Evolutionary conservation across 2,888 invertebrate genomes (phyloP).

Genomic region (Drosophila infuscata): DNA sequence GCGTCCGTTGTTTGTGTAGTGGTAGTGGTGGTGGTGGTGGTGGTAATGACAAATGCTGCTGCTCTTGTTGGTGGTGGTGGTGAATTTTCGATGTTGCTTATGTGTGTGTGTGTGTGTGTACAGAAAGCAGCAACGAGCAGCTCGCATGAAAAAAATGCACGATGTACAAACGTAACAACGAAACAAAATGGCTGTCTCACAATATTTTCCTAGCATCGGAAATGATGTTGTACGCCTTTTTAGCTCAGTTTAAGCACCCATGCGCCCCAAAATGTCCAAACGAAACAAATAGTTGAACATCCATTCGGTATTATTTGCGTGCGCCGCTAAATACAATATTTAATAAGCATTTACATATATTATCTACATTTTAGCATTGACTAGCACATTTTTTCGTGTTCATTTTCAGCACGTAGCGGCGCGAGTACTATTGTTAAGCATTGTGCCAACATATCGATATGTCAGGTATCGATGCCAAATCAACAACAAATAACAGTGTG

Average conservation of each 20-base stretch:
- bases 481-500: slow-evolving; percentile 4
- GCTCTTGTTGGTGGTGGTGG: slow-evolving; percentile 53
- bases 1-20: slow-evolving; percentile 25
- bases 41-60: slow-evolving; percentile 48
- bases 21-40: slow-evolving; percentile 37
- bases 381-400: slow-evolving; percentile 64
- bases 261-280: slow-evolving; percentile 18
- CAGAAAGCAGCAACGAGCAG: slow-evolving; percentile 49
- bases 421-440: slow-evolving; percentile 50
- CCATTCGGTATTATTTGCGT: slow-evolving; percentile 29
- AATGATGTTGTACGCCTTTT: slow-evolving; percentile 28
- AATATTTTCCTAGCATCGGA: slow-evolving; percentile 47
- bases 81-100: slow-evolving; percentile 46
- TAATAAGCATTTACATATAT: slow-evolving; percentile 47
- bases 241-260: slow-evolving; percentile 13
- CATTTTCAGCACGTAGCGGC: slow-evolving; percentile 57
- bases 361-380: slow-evolving; percentile 62
- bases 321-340: slow-evolving; percentile 42
- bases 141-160: slow-evolving; percentile 56
- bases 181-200: slow-evolving; percentile 83
- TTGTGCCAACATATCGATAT: slow-evolving; percentile 30
- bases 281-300: slow-evolving; percentile 26
- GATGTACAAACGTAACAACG: slow-evolving; percentile 61
- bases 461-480: not conserved
- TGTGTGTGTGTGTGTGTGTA: slow-evolving; percentile 34